phyloP scores from a whole-genome alignment of 2,113 vertebrate genomes.

The Falcunculus frontatus region DNA sequence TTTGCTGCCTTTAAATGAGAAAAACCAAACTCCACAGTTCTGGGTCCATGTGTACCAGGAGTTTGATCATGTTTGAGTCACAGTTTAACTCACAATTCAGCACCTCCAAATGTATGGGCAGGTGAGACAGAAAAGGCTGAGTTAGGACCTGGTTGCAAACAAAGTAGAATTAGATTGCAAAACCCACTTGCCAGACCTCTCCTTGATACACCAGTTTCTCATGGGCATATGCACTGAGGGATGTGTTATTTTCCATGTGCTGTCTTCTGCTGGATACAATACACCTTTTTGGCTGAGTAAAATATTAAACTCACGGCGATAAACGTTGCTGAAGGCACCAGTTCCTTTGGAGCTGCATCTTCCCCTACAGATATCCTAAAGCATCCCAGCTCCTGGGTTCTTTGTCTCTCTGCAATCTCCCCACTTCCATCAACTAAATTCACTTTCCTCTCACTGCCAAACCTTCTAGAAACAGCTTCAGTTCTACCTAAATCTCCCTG shows the following conservation, averaged over 20 bases:
- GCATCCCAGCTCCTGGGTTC: background rate
- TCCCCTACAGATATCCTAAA: background rate
- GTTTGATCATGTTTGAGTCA: background rate
- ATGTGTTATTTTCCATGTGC: background rate
- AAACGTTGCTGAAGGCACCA: background rate
- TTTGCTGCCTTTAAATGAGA: conserved; percentile 37
- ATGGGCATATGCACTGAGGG: fast-evolving
- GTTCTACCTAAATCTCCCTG: background rate
- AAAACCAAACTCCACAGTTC: conserved; percentile 2
- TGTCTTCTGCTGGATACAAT: background rate
- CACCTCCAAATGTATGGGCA: background rate
- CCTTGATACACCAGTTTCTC: background rate
- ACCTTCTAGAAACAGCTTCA: background rate
- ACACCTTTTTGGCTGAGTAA: background rate
- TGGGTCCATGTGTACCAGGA: background rate
- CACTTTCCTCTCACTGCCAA: background rate
- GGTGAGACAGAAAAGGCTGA: background rate
- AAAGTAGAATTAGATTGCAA: background rate
- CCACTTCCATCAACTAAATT: background rate
- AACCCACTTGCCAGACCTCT: background rate
- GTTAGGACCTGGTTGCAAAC: background rate
- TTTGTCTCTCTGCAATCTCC: background rate
- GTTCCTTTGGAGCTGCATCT: background rate
- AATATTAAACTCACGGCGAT: fast-evolving
- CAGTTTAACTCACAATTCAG: background rate